phyloP scores from a whole-genome alignment of 2,888 invertebrate species.

The Craniophora ligustri region DNA sequence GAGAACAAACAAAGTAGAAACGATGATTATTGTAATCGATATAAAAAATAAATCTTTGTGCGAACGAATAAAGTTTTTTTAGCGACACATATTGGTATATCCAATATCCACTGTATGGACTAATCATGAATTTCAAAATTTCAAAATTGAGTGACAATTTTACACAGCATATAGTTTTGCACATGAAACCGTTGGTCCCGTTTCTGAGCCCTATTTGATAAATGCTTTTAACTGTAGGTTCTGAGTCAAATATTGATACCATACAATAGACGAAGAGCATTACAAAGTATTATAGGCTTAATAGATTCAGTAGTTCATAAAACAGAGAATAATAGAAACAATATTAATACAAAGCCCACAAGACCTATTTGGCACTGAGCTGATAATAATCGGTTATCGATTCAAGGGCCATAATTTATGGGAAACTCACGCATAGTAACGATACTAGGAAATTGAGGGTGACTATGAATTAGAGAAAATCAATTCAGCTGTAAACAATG shows the following conservation, averaged over 20 bases:
- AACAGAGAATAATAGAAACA: constrained; percentile 3
- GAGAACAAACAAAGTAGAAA: not conserved
- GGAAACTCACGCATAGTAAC: constrained; percentile 17
- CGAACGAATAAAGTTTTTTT: not conserved
- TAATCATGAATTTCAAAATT: too few species aligned
- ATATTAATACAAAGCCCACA: constrained; percentile 15
- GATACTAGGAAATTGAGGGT: constrained; percentile 4
- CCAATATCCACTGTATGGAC: too few species aligned
- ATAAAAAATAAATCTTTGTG: not conserved
- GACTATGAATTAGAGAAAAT: not conserved
- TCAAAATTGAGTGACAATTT: too few species aligned
- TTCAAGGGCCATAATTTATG: constrained; percentile 3
- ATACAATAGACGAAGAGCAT: too few species aligned
- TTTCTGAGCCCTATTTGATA: too few species aligned
- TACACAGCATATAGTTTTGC: too few species aligned
- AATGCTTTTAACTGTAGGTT: too few species aligned
- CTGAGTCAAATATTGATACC: too few species aligned
- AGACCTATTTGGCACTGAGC: constrained; percentile 8
- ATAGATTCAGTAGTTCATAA: constrained; percentile 1
- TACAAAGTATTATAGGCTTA: too few species aligned
- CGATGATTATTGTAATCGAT: not conserved
- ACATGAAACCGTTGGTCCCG: too few species aligned
- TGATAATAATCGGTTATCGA: constrained; percentile 19
- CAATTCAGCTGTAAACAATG: not conserved
- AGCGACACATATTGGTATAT: not conserved